phyloP scores from a whole-genome alignment of 2,797 vertebrate species.

The Pipistrellus kuhlii region DNA sequence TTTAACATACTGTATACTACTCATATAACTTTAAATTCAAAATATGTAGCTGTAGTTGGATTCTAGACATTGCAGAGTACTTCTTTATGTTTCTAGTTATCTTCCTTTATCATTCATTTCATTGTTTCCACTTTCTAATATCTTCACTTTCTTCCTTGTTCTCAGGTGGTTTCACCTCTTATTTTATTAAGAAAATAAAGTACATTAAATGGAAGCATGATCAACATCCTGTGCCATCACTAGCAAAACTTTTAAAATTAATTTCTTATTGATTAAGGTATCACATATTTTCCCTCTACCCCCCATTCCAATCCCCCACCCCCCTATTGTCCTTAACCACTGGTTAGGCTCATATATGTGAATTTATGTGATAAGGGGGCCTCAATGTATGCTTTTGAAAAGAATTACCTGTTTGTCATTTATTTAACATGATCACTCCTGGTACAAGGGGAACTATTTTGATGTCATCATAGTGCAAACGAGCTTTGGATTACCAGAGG shows the following conservation, averaged over 20 bases:
- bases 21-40: not conserved
- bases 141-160: not conserved
- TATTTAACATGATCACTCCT: not conserved
- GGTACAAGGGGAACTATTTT: not conserved
- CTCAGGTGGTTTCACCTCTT: not conserved
- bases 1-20: not conserved
- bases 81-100: not conserved
- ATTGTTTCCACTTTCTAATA: not conserved
- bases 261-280: too few relatives aligned
- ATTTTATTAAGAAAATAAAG: conserved; percentile 5
- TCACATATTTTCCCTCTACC: too few relatives aligned
- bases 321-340: too few relatives aligned
- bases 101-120: not conserved
- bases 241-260: not conserved
- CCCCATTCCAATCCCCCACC: too few relatives aligned
- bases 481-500: not conserved
- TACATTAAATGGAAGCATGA: not conserved
- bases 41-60: not conserved
- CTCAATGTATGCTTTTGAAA: not conserved
- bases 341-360: too few relatives aligned
- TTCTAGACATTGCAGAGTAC: not conserved
- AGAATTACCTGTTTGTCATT: not conserved
- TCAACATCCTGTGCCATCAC: not conserved
- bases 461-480: not conserved
- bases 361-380: not conserved